Percentiles rank a stretch among this genome's conserved stretches.
Evolutionary conservation across 35 echinoderm and acorn worm genomes (phyloP).

Genomic region (Eucidaris tribuloides): DNA sequence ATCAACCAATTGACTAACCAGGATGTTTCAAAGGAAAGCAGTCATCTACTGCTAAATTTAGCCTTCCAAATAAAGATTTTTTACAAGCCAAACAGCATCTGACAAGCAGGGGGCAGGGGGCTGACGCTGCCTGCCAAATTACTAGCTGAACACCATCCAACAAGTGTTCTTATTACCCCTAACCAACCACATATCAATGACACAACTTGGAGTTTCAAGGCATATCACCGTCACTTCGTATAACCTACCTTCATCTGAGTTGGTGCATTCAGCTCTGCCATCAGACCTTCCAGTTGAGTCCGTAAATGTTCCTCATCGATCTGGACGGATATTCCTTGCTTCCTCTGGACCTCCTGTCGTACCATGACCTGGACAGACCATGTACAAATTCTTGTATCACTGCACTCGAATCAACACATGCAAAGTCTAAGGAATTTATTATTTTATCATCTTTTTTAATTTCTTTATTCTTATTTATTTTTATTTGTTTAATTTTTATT

Average conservation of each 20-base stretch:
- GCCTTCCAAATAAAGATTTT: no score
- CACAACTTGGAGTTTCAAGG: no score
- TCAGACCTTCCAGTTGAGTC: slow-evolving; percentile 38
- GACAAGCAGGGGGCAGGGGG: no score
- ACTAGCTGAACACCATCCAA: no score
- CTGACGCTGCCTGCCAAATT: no score
- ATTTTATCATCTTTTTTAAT: no score
- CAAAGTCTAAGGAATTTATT: no score
- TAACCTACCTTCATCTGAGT: slow-evolving; percentile 57
- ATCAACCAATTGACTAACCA: not conserved
- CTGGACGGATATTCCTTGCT: slow-evolving; percentile 65
- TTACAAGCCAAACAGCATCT: no score
- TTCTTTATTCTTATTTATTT: no score
- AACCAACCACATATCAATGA: not conserved
- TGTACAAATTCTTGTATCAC: no score
- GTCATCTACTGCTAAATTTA: not conserved
- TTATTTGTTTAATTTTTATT: no score
- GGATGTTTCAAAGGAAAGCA: not conserved
- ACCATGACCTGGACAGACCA: slow-evolving; percentile 66
- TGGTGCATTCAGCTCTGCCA: slow-evolving; percentile 51
- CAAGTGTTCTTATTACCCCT: not conserved
- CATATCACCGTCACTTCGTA: not conserved
- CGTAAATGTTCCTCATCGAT: slow-evolving; percentile 71
- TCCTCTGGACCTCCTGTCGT: slow-evolving; percentile 61
- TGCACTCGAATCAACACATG: no score